Evolutionary conservation across 2,888 invertebrate genomes (phyloP).

Genomic region (Chymomyza amoena): DNA sequence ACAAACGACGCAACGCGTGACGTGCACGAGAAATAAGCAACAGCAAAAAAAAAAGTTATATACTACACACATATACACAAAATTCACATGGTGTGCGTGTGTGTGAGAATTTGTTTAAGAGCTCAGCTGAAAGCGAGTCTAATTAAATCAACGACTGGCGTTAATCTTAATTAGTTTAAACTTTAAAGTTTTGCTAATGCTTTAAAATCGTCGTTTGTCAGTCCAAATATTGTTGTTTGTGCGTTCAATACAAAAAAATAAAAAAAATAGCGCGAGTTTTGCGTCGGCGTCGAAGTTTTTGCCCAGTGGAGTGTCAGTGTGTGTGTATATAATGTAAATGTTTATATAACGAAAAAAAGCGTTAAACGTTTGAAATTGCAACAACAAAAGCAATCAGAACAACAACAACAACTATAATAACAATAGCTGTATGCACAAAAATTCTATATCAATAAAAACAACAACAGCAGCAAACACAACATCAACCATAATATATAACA

Average conservation of each 20-base stretch:
- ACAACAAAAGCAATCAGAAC: constrained; percentile 14
- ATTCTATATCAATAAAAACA: constrained; percentile 6
- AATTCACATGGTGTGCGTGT: not conserved
- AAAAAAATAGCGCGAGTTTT: not conserved
- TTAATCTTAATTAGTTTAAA: not conserved
- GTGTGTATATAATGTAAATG: constrained; percentile 5
- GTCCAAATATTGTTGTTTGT: not conserved
- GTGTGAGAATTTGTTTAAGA: not conserved
- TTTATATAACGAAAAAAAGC: constrained; percentile 2
- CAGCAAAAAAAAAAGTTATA: constrained; percentile 27
- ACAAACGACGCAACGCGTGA: constrained; percentile 37
- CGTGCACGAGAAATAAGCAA: constrained; percentile 41
- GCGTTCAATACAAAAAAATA: not conserved
- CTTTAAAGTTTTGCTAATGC: not conserved
- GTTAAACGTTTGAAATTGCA: constrained; percentile 21
- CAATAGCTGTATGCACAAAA: constrained; percentile 1
- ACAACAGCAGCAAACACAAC: constrained; percentile 20
- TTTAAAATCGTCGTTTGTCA: not conserved
- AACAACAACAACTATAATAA: constrained; percentile 24
- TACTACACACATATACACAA: not conserved
- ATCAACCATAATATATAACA: constrained; percentile 17
- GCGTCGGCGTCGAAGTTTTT: not conserved
- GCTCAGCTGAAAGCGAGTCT: not conserved
- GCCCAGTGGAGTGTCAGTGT: constrained; percentile 9
- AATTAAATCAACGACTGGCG: not conserved